phyloP scores from a whole-genome alignment of 1,140 invertebrate genomes.

The Papilio dardanus region DNA sequence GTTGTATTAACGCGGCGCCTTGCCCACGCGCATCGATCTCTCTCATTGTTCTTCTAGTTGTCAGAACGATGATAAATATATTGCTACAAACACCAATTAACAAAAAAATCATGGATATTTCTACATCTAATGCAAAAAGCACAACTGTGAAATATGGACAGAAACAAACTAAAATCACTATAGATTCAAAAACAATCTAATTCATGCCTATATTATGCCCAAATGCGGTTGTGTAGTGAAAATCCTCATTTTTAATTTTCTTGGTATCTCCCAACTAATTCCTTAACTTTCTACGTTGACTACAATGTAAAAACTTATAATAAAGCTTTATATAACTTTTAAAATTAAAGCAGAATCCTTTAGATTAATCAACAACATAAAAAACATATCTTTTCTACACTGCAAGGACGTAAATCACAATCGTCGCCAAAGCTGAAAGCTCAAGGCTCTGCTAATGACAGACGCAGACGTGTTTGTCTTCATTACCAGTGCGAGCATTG shows the following conservation, averaged over 20 bases:
- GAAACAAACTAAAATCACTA: no score
- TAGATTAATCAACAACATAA: no score
- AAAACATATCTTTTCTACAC: neutral
- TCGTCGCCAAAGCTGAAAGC: constrained; percentile 22
- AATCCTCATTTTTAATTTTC: neutral
- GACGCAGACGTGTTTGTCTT: constrained; percentile 37
- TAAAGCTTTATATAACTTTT: neutral
- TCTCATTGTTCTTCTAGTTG: constrained; percentile 64
- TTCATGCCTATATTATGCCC: no score
- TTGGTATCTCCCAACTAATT: constrained; percentile 13
- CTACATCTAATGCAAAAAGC: neutral
- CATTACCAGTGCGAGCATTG: constrained; percentile 12
- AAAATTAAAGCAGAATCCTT: neutral
- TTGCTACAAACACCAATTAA: neutral
- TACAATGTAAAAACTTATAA: constrained; percentile 15
- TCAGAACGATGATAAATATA: constrained; percentile 38
- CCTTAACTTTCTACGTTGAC: neutral
- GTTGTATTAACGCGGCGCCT: constrained; percentile 45
- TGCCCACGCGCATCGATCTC: constrained; percentile 63
- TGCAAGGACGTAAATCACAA: constrained; percentile 17
- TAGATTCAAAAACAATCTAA: no score
- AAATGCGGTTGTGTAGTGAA: no score
- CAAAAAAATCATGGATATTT: neutral
- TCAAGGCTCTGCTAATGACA: constrained; percentile 32
- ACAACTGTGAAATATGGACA: no score